phyloP scores from a whole-genome alignment of 2,113 vertebrate genomes.

The Nothocercus julius region DNA sequence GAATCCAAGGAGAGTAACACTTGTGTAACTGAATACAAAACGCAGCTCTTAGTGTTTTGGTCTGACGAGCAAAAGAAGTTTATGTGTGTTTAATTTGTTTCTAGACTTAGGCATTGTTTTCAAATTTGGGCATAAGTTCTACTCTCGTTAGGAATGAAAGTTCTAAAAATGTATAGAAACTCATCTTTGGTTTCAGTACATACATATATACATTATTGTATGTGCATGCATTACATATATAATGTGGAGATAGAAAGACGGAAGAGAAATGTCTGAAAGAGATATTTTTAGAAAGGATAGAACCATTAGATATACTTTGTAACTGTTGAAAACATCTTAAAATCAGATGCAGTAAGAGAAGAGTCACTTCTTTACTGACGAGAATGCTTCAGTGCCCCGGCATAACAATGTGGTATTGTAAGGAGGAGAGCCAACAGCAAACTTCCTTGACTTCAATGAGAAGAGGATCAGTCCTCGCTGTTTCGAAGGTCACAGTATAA shows the following conservation, averaged over 20 bases:
- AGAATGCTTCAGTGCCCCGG: background rate
- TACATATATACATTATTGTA: background rate
- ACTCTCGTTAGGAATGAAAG: constrained; percentile 25
- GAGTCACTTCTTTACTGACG: constrained; percentile 49
- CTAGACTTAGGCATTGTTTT: constrained; percentile 52
- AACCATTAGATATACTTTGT: constrained; percentile 34
- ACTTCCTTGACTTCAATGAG: background rate
- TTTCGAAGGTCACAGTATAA: constrained; percentile 52
- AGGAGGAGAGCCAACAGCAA: background rate
- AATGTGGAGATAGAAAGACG: background rate
- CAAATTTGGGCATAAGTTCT: constrained; percentile 46
- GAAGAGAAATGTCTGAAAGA: constrained; percentile 13
- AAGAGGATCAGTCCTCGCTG: constrained; percentile 30
- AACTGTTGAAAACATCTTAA: constrained; percentile 39
- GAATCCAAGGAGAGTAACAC: constrained; percentile 45
- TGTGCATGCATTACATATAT: background rate
- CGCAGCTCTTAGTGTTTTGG: constrained; percentile 54
- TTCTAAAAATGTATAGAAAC: constrained; percentile 10
- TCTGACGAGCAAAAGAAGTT: constrained; percentile 54
- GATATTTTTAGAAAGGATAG: constrained; percentile 36
- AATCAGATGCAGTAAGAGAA: constrained; percentile 43
- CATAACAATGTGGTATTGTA: constrained; percentile 5
- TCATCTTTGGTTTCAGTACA: constrained; percentile 13
- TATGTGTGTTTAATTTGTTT: constrained; percentile 62
- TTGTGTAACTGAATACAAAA: constrained; percentile 69